Evolutionary conservation across 2,113 vertebrate genomes (phyloP).

Genomic region (Paedocypris sp.): DNA sequence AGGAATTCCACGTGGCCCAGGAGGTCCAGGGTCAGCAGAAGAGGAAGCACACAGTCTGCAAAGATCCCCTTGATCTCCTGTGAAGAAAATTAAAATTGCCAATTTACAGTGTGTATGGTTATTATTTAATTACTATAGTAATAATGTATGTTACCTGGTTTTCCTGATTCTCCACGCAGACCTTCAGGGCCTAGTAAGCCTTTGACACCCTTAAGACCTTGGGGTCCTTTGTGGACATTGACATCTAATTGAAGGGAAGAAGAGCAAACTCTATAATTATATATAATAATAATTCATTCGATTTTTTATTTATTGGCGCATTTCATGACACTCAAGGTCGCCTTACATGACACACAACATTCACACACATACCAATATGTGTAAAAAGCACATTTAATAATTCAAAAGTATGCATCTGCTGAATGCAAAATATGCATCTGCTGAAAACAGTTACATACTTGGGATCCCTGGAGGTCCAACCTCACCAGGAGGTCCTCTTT

Average conservation of each 20-base stretch:
- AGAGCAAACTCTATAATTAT: not conserved
- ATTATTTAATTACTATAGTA: too few relatives aligned
- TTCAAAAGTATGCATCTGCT: too few relatives aligned
- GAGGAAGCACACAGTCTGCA: slow-evolving; percentile 31
- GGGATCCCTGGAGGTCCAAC: slow-evolving; percentile 20
- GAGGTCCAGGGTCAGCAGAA: slow-evolving; percentile 2
- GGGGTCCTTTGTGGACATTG: not conserved
- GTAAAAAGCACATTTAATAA: too few relatives aligned
- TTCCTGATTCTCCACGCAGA: slow-evolving; percentile 33
- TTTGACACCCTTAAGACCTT: slow-evolving; percentile 33
- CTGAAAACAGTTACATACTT: not conserved
- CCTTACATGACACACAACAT: too few relatives aligned
- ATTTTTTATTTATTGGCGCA: too few relatives aligned
- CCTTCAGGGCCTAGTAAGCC: slow-evolving; percentile 39
- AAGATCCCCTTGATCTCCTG: slow-evolving; percentile 51
- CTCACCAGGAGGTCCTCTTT: slow-evolving; percentile 32
- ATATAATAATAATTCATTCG: too few relatives aligned
- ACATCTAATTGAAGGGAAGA: not conserved
- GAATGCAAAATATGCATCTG: too few relatives aligned
- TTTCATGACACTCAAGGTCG: too few relatives aligned
- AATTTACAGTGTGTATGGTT: too few relatives aligned
- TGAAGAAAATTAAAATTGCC: not conserved
- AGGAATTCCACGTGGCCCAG: slow-evolving; percentile 41
- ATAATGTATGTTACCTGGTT: not conserved
- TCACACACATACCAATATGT: too few relatives aligned